A percentile compares a stretch with the other conserved stretches of the same genome.
These are phyloP conservation scores for Pedionomus torquatus DNA, from an alignment of 2,113 vertebrate species.

Conservation along the genomic window DNA sequence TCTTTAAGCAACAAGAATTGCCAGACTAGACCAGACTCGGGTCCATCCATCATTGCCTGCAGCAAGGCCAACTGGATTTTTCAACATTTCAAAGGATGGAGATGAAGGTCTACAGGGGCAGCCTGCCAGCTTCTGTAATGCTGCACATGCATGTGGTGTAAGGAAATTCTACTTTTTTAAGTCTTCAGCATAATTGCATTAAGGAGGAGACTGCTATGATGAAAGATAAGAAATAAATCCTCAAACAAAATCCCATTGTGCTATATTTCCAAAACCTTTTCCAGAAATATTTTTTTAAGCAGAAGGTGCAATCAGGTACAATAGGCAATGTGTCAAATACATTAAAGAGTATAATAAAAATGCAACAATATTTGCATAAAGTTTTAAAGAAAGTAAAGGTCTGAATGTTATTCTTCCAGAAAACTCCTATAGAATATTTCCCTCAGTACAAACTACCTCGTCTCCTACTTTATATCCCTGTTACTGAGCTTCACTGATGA, in stretches of 20 bases:
- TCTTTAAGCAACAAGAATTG: not conserved
- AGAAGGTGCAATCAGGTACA: not conserved
- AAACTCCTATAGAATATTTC: not conserved
- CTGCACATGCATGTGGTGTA: not conserved
- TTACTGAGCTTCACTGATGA: not conserved
- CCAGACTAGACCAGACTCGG: not conserved
- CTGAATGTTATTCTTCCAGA: not conserved
- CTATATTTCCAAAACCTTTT: not conserved
- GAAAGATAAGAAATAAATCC: not conserved
- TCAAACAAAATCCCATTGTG: not conserved
- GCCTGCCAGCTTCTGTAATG: not conserved
- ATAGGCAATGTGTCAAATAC: not conserved
- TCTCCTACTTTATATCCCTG: not conserved
- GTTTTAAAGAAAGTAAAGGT: not conserved
- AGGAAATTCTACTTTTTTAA: not conserved
- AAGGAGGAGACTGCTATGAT: no score
- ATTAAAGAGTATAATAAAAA: not conserved
- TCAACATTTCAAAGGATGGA: not conserved
- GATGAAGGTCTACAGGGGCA: not conserved
- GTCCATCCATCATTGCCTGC: not conserved
- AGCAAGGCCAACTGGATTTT: not conserved
- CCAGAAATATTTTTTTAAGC: not conserved
- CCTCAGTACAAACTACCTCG: not conserved
- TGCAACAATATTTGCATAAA: not conserved
- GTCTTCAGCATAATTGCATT: no score